Evolutionary conservation across 2,888 invertebrate genomes (phyloP).

Genomic region (Drosophila greeni): DNA sequence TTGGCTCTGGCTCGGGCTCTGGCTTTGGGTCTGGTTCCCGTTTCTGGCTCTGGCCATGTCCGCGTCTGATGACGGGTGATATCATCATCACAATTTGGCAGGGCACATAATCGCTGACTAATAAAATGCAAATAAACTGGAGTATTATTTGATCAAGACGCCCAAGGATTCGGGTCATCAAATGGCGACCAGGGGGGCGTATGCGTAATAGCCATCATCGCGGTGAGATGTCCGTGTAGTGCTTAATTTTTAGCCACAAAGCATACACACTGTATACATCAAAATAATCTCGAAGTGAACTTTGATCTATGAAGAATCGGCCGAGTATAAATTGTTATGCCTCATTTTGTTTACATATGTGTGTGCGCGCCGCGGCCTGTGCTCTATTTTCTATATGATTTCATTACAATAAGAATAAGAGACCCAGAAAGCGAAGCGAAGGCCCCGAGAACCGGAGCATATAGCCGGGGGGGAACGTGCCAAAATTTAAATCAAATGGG

Average conservation of each 20-base stretch:
- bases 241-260: neutral
- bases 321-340: constrained; percentile 32
- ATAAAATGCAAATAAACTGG: constrained; percentile 66
- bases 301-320: constrained; percentile 59
- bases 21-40: constrained; percentile 12
- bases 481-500: constrained; percentile 15
- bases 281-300: constrained; percentile 47
- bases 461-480: constrained; percentile 8
- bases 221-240: constrained; percentile 6
- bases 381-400: constrained; percentile 57
- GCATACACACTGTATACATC: neutral
- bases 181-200: constrained; percentile 19
- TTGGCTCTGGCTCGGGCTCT: constrained; percentile 23
- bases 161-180: constrained; percentile 16
- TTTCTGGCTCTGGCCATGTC: constrained; percentile 33
- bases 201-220: constrained; percentile 12
- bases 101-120: constrained; percentile 63
- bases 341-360: constrained; percentile 31
- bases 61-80: constrained; percentile 51
- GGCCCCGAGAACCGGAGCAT: constrained; percentile 28
- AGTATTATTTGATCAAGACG: constrained; percentile 40
- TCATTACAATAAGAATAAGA: constrained; percentile 47
- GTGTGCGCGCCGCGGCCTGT: constrained; percentile 17
- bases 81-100: constrained; percentile 73
- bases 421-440: constrained; percentile 54